Base-by-base conservation (phyloP, 2,888 invertebrate species). In the Agrilus cyanescens region DNA sequence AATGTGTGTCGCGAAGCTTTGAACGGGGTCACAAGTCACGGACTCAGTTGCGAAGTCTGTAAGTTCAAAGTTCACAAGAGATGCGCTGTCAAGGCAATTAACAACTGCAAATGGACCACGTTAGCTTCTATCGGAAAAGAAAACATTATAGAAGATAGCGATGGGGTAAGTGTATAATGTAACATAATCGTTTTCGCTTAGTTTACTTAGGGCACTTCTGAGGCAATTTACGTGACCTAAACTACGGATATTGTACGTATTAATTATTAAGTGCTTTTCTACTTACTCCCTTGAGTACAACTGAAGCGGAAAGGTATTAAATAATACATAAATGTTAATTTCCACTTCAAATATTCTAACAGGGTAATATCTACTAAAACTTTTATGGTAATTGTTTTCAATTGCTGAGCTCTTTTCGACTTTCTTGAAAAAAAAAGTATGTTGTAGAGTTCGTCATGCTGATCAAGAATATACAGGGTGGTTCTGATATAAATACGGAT, bases 21-120 rank as follows among this genome's bases (percentile, higher is more conserved):
- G 35, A 76, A 78, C 40, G 94, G 94, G 38, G 91, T 95, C 33
- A 93, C 94, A 1, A 93, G 93, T 50, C 93, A 94, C 65, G 95
- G 95, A 32, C 78, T 94, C 30, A 93, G 93, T 52, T 96, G 96
- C 68, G 95, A 95, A 69, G 86, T 96, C 31, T 96, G 96, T 76
- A 96, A 96, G 72, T 89, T 88, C 68, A 95, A 96, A 66, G 90
- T 91, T 46, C 96, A 97, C 71, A 95, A 95, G 69, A 74, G 89
- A 41, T 97, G 96, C 67, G 93, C 93, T 1, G 79, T 85, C 42
- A 87, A 91, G 59, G 91, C 95, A 41, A 84, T 87, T 58, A 86
- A 87, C 54, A 90, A 89, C 61, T 97, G 96, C 74, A 97, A 97
- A 65, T 96, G 96, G 96, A 96, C 93, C 53, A 94, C 94, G 32